Percentiles rank a stretch among this genome's conserved stretches.
These are phyloP conservation scores for Procambarus clarkii DNA, from an alignment of 1,140 invertebrate species.

Conservation along the genomic window DNA sequence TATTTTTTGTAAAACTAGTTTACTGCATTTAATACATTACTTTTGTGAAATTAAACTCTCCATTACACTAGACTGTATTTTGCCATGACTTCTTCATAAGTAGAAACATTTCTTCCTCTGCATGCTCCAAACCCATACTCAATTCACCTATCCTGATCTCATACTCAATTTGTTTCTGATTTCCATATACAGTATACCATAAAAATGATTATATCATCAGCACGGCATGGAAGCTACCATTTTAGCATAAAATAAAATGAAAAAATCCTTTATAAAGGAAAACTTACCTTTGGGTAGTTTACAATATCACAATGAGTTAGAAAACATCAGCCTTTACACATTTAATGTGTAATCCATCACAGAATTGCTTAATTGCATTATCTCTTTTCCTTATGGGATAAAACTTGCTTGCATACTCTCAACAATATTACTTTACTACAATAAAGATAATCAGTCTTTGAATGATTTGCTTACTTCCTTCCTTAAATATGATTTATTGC, in stretches of 20 bases:
- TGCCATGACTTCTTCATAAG: neutral
- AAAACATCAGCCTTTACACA: slow-evolving; percentile 25
- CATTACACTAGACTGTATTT: neutral
- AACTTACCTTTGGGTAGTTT: neutral
- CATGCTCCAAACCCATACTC: neutral
- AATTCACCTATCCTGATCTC: neutral
- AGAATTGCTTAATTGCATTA: slow-evolving; percentile 60
- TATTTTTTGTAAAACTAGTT: too few relatives aligned
- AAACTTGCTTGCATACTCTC: neutral
- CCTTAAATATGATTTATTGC: neutral
- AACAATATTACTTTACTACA: neutral
- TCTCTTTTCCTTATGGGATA: slow-evolving; percentile 11
- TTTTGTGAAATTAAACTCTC: neutral
- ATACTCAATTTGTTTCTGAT: neutral
- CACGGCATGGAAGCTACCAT: neutral
- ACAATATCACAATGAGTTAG: neutral
- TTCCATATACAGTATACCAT: neutral
- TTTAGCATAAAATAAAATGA: neutral
- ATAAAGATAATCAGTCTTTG: neutral
- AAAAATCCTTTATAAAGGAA: neutral
- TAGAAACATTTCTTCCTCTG: neutral
- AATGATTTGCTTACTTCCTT: neutral
- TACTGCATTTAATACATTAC: neutral
- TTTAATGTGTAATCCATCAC: slow-evolving; percentile 52
- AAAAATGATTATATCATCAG: neutral